phyloP scores from a whole-genome alignment of 2,797 vertebrate genomes.

The Microctenopoma lineatum region DNA sequence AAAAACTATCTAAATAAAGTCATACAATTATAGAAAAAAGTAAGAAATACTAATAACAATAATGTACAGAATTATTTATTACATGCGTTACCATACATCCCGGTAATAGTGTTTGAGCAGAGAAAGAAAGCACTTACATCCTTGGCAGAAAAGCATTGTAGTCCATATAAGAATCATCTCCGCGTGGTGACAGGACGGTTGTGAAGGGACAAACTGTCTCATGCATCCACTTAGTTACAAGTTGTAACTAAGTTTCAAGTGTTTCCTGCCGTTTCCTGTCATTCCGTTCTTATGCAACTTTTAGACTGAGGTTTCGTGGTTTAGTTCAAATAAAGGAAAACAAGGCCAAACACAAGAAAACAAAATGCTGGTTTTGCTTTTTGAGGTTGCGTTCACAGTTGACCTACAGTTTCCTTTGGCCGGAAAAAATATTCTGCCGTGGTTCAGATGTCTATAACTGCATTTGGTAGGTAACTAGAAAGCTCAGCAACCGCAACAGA shows the following conservation, averaged over 20 bases:
- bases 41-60: too few relatives aligned
- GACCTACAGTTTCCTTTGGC: too few relatives aligned
- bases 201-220: neutral
- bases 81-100: too few relatives aligned
- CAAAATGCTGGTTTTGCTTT: neutral
- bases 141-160: constrained; percentile 10
- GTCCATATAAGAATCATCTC: constrained; percentile 38
- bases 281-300: neutral
- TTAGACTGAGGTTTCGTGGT: constrained; percentile 25
- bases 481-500: too few relatives aligned
- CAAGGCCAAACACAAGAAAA: neutral
- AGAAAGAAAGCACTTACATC: constrained; percentile 19
- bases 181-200: neutral
- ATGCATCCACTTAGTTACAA: constrained; percentile 31
- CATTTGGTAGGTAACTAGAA: too few relatives aligned
- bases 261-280: constrained; percentile 22
- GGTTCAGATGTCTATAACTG: too few relatives aligned
- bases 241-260: neutral
- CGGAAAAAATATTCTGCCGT: too few relatives aligned
- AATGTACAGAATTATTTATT: too few relatives aligned
- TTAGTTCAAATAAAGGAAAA: neutral
- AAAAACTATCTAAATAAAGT: neutral
- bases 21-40: too few relatives aligned
- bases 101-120: too few relatives aligned
- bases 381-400: too few relatives aligned